These are phyloP conservation scores for Yponomeuta plumbellus DNA, from an alignment of 2,888 invertebrate genomes.

Conservation along the genomic window DNA sequence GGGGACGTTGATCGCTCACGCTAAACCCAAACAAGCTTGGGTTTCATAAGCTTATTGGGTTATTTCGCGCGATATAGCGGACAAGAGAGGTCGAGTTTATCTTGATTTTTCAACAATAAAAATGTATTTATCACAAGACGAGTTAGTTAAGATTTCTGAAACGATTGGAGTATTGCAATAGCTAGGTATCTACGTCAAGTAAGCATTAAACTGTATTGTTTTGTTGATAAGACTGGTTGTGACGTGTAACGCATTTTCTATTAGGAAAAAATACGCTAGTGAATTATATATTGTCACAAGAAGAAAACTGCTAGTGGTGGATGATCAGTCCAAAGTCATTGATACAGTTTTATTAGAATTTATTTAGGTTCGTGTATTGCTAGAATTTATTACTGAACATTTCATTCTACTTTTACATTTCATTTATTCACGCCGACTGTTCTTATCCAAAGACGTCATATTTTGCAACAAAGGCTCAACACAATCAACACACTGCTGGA, in stretches of 20 bases:
- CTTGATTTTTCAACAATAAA: background rate
- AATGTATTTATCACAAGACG: background rate
- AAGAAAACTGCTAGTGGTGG: background rate
- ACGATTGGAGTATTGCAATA: too few species aligned
- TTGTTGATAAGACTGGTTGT: background rate
- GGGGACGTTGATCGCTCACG: background rate
- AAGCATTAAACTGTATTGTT: too few species aligned
- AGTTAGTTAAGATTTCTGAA: too few species aligned
- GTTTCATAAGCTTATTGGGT: background rate
- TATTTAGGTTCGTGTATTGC: too few species aligned
- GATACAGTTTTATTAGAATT: background rate
- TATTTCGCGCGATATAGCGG: background rate
- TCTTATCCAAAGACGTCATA: too few species aligned
- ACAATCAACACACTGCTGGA: too few species aligned
- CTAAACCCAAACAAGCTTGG: background rate
- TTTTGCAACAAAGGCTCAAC: too few species aligned
- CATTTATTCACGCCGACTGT: too few species aligned
- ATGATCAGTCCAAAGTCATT: background rate
- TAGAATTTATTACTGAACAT: too few species aligned
- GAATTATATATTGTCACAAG: background rate
- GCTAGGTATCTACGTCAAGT: too few species aligned
- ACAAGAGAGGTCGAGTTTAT: background rate
- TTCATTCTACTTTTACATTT: too few species aligned
- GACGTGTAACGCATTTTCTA: background rate
- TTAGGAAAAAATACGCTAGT: background rate